These are phyloP conservation scores for Cheilosia vernalis DNA, from an alignment of 2,888 invertebrate genomes.

Conservation along the genomic window DNA sequence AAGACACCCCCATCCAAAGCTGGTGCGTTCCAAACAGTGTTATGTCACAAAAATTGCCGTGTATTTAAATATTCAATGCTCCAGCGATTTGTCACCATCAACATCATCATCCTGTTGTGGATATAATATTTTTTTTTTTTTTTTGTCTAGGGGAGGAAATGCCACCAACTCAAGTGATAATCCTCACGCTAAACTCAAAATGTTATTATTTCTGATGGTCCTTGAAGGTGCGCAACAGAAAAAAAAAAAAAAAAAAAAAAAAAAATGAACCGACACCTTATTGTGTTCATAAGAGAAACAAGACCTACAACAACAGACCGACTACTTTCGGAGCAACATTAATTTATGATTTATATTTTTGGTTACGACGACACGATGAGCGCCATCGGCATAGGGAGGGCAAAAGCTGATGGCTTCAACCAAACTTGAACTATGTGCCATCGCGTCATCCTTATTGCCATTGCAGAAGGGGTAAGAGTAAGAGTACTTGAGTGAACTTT, in stretches of 20 bases:
- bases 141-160: neutral
- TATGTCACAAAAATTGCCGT: constrained; percentile 61
- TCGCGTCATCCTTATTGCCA: neutral
- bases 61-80: constrained; percentile 68
- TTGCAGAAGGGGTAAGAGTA: constrained; percentile 14
- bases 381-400: neutral
- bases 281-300: constrained; percentile 26
- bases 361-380: constrained; percentile 44
- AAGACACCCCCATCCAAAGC: constrained; percentile 19
- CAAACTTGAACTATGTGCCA: constrained; percentile 40
- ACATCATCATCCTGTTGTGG: constrained; percentile 34
- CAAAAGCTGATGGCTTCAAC: constrained; percentile 32
- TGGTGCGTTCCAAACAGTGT: constrained; percentile 7
- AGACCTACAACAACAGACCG: constrained; percentile 29
- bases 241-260: neutral
- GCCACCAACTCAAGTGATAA: constrained; percentile 57
- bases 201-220: constrained; percentile 54
- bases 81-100: constrained; percentile 70
- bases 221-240: constrained; percentile 2
- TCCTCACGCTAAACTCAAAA: constrained; percentile 57
- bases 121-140: too few relatives aligned
- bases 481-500: constrained; percentile 38
- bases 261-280: constrained; percentile 10
- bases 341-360: constrained; percentile 72
- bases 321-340: constrained; percentile 49